Evolutionary conservation across 2,797 vertebrate species (phyloP), one percentile per base, ranked within the genome.

Genomic region (Malacoctenus gilli): DNA sequence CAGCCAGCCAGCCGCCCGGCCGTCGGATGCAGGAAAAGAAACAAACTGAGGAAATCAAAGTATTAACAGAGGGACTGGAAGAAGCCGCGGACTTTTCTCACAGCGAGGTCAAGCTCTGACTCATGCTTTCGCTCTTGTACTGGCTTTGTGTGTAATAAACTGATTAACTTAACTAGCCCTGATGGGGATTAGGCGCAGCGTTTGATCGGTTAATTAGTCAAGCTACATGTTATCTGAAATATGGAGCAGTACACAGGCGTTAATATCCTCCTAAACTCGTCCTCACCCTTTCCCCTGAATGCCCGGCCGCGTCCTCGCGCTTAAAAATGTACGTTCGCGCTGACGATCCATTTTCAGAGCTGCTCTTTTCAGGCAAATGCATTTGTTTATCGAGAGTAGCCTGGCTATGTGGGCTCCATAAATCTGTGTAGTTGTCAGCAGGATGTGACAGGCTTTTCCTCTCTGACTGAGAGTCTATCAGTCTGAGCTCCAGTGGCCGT

Each of bases 401-500:
- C 77, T 46, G 83, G 69, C 84, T 82, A 85, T 77, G 83, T 82
- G 83, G 80, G 82, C 80, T 84, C 79, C 79, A 89, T 89, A 89
- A 88, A 90, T 89, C 86, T 85, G 85, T 84, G 86, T 87, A 81
- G 88, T 88, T 90, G 87, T 90, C 89, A 89, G 86, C 74, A 64
- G 80, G 78, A 87, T 75, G 85, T 83, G 89, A 89, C 87, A 86
- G 73, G 83, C 85, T 86, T 89, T 88, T 89, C 82, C 80, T 89
- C 84, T 84, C 85, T 86, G 88, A 90, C 86, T 80, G 86, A 85
- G 85, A 86, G 86, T 87, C 89, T 84, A 90, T 92, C 89, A 89
- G 85, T 85, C 82, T 87, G 85, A 87, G 86, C 87, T 89, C 83
- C 88, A 87, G 81, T 85, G 85, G 83, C 84, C 77, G 62, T 85